Base-by-base conservation (phyloP, 2,888 invertebrate species). In the Parelbella ahira region DNA sequence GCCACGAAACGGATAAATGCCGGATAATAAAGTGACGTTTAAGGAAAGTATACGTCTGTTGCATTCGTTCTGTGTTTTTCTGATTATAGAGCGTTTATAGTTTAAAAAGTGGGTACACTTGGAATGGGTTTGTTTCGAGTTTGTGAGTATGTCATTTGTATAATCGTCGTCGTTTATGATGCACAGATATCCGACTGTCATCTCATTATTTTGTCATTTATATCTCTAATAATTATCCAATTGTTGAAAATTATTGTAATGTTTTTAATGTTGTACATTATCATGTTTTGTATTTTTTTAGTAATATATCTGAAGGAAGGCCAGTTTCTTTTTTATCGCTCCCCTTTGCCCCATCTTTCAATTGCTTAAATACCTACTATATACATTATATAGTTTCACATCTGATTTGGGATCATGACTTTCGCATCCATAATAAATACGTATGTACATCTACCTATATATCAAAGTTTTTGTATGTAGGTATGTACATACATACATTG, bases 11-110 rank as follows among this genome's bases (percentile, higher is more conserved):
- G 79, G 75, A 78, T 84, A 82, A 83, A 69, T 63, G 65, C 50
- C 56, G 68, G 65, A 73, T 86, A 83, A 84, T 80, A 86, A 84
- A 86, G 76, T 87, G 86, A 82, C 87, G 82, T 84, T 87, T 87
- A 83, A 68, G 67, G 73, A 79, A 86, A 86, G 68, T 74, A 86
- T 68, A 78, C 66, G 76, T 68, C 70, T 68, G 63, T 34, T 28
- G 56, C 54, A 60, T 47, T 3, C 15, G 15, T 18, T 32, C 1
- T 11, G 11, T 19, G 18, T 32, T 33, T 28, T 41, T 15, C 12
- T 27, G 33, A 41, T 41, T 39, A 33, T 27, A 33, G 50, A 54
- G 60, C 50, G 34, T 30, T 54, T 49, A 8, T 29, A 41, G 19
- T 29, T 15, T 15, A 15, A 15, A 3, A 15, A 4, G 15, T 44